Base-by-base conservation (phyloP, 2,113 vertebrate species). In the Cyphomyrus plagiostoma region DNA sequence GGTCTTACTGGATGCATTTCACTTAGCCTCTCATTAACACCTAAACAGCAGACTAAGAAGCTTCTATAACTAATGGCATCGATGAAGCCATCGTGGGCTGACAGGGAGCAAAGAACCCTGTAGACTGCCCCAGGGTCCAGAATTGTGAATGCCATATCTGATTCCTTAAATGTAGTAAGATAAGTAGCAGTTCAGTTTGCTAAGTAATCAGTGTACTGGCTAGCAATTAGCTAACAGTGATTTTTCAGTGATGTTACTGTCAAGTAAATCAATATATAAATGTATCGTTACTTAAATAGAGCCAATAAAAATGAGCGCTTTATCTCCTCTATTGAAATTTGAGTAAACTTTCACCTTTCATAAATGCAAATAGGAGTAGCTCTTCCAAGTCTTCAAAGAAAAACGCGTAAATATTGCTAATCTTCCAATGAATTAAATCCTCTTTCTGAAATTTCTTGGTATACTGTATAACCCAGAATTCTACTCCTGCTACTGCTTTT, bases 401-500 rank as follows among this genome's bases (percentile, higher is more conserved):
- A n/a, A 53, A 46, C 1, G 23, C n/a, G 35, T 26, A 86, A 52
- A 86, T 49, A 50, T 87, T 56, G 50, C 30, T 35, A 56, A 53
- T 53, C 30, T 35, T 42, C 46, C n/a, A 9, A 4, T 52, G n/a
- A 87, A 53, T 87, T 13, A 49, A 49, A 46, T 50, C 23, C 45
- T 21, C 42, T 8, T 49, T 77, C 56, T 87, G 50, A 46, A 52
- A 45, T 77, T 5, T 45, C 30, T 30, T 9, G 42, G 70, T 74
- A 80, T 26, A 15, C 50, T 17, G 50, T 52, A 13, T 80, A 62
- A 89, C 46, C 46, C 53, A 8, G 70, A 30, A n/a, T 48, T 52
- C 58, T 21, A 19, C 35, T 15, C 82, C 7, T 1, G 1, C 62
- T 21, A 42, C 42, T 87, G 84, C 23, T 90, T 85, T 91, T 91